Base-by-base conservation (phyloP, 2,888 invertebrate species). In the Caenorhabditis virilis region DNA sequence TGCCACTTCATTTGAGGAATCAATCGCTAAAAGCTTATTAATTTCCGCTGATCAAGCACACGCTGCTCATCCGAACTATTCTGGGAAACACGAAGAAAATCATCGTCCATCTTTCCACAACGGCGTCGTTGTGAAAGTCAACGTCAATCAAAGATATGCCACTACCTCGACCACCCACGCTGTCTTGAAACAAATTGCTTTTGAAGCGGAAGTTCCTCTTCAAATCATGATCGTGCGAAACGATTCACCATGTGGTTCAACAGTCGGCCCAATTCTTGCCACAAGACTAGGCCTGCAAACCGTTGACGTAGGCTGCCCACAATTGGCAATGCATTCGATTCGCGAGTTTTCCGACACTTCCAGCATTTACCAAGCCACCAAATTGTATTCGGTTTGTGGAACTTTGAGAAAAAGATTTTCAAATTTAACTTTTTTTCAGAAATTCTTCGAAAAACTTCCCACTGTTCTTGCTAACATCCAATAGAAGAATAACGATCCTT, bases 251-350 rank as follows among this genome's bases (percentile, higher is more conserved):
- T 87, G 87, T 76, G 87, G 87, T 18, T 84, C 85, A 4, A 87
- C 87, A 18, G 86, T 87, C 33, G 87, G 87, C 4, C 87, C 87
- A n/a, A 85, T 86, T 56, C 81, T 87, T 80, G 82, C 86, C 1
- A 82, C 86, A 27, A 84, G 83, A 61, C 82, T 87, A 25, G 86
- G 86, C 1, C 83, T 87, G 68, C 82, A 83, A 18, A 86, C 86
- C 1, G 78, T 87, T 27, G 87, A 87, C 72, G 82, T 87, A 16
- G 69, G 87, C 18, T 84, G 84, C 5, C 84, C 87, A 1, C 86
- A 86, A 72, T 81, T 87, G 51, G 84, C 84, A 43, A 87, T 87
- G 87, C 87, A 87, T 74, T 86, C 86, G 11, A 85, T 86, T 68
- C 50, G 65, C 25, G 87, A 87, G 76, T 84, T 85, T 82, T 83